These are phyloP conservation scores for Acanthopagrus latus DNA, from an alignment of 2,797 vertebrate species.

Conservation along the genomic window DNA sequence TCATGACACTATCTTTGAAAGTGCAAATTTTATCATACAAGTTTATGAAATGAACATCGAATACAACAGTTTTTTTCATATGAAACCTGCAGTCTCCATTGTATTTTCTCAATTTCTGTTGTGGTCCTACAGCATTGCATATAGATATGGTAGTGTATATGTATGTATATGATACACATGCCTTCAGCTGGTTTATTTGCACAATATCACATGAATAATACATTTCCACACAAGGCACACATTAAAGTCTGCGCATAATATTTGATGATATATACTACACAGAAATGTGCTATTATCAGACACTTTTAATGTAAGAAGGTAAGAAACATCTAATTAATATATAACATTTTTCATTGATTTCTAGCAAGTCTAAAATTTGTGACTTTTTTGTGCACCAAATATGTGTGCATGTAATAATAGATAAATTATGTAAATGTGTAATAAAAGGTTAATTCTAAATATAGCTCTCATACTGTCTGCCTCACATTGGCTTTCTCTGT, in stretches of 20 bases:
- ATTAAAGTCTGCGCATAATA: background rate
- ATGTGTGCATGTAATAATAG: conserved; percentile 5
- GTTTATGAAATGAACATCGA: too few species aligned
- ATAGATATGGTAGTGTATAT: background rate
- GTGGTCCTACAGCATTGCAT: background rate
- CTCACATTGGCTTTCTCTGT: conserved; percentile 13
- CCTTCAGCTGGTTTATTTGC: conserved; percentile 15
- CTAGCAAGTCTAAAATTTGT: background rate
- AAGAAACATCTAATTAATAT: conserved; percentile 11
- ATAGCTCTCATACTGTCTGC: conserved; percentile 9
- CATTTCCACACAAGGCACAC: conserved; percentile 16
- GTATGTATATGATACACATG: conserved; percentile 6
- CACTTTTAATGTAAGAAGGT: background rate
- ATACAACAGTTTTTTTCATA: too few species aligned
- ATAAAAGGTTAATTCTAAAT: conserved; percentile 39
- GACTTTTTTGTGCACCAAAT: background rate
- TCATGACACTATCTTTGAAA: too few species aligned
- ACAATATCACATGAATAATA: conserved; percentile 40
- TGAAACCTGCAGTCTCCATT: background rate
- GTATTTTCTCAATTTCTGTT: background rate
- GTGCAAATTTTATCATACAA: too few species aligned
- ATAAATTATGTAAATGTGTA: conserved; percentile 25
- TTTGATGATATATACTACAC: conserved; percentile 8
- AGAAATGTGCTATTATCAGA: background rate
- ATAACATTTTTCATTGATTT: conserved; percentile 10